Evolutionary conservation across 23 tunicate genomes (phyloP).

Genomic region (Trididemnum nubilum): DNA sequence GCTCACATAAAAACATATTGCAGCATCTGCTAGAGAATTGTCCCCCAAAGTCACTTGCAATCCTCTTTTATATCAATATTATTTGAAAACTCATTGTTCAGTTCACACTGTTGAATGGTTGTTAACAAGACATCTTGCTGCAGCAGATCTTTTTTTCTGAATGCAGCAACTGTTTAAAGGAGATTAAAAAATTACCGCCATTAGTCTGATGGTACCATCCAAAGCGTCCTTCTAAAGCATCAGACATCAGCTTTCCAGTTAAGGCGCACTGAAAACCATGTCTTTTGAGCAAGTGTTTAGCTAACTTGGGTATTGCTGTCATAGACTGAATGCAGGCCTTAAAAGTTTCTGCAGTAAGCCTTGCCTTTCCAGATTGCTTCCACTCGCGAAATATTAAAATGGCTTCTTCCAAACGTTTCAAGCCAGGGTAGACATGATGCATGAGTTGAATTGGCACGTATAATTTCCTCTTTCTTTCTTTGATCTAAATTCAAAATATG

Average conservation of each 20-base stretch:
- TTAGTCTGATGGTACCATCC: conserved; percentile 25
- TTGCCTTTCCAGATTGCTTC: conserved; percentile 11
- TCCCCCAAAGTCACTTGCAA: conserved; percentile 12
- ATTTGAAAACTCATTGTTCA: conserved; percentile 5
- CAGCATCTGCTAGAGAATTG: neutral
- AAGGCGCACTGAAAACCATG: conserved; percentile 22
- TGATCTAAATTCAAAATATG: neutral
- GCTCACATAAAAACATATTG: conserved; percentile 3
- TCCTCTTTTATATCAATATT: neutral
- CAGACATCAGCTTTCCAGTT: conserved; percentile 28
- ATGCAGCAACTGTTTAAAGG: neutral
- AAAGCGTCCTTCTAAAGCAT: conserved; percentile 23
- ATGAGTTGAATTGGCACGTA: conserved; percentile 7
- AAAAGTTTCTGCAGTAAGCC: conserved; percentile 26
- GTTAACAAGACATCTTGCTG: conserved; percentile 3
- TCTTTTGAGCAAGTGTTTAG: conserved; percentile 3
- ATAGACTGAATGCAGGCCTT: conserved; percentile 26
- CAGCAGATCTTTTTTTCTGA: neutral
- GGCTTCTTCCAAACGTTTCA: conserved; percentile 9
- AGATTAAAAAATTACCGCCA: conserved; percentile 25
- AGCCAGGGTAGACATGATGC: conserved; percentile 6
- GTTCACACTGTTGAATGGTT: conserved; percentile 1
- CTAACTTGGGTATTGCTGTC: conserved; percentile 7
- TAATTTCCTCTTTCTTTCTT: neutral
- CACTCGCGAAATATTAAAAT: neutral